Percentiles rank a stretch among this genome's conserved stretches.
phyloP scores from a whole-genome alignment of 2,888 invertebrate genomes.

The Epirrita christyi region DNA sequence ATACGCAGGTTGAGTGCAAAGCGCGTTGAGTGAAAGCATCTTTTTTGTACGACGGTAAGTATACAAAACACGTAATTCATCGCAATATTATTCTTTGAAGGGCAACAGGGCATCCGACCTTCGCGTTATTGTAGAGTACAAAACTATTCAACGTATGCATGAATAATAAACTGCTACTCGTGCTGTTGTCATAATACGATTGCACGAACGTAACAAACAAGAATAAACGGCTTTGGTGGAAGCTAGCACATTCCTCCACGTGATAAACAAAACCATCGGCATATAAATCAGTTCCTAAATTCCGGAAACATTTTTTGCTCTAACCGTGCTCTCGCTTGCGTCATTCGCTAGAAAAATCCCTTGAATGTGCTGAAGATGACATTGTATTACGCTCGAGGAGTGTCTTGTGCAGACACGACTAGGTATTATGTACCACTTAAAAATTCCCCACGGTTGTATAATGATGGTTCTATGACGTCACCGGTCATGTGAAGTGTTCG shows the following conservation, averaged over 20 bases:
- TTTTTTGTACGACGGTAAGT: slow-evolving; percentile 6
- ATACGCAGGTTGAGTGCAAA: slow-evolving; percentile 5
- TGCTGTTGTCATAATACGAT: slow-evolving; percentile 31
- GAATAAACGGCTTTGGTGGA: slow-evolving; percentile 27
- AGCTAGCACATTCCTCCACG: slow-evolving; percentile 26
- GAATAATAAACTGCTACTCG: slow-evolving; percentile 28
- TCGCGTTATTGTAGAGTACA: slow-evolving; percentile 27
- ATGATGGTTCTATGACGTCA: slow-evolving; percentile 57
- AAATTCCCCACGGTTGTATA: slow-evolving; percentile 32
- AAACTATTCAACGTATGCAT: slow-evolving; percentile 34
- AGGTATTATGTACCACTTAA: slow-evolving; percentile 7
- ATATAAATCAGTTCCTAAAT: slow-evolving; percentile 33
- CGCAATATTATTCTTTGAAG: slow-evolving; percentile 27
- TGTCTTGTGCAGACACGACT: background rate
- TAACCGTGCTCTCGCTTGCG: slow-evolving; percentile 8
- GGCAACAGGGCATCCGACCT: slow-evolving; percentile 30
- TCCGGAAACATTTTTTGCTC: slow-evolving; percentile 14
- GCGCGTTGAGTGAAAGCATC: slow-evolving; percentile 21
- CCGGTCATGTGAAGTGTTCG: slow-evolving; percentile 48
- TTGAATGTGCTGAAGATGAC: background rate
- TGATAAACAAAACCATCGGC: slow-evolving; percentile 30
- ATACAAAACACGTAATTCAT: slow-evolving; percentile 26
- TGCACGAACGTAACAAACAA: slow-evolving; percentile 19
- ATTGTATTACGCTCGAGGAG: too few species aligned
- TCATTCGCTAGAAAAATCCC: slow-evolving; percentile 16